Conservation (phyloP, 2,797 vertebrate genomes). For the Eidolon dupreanum region DNA sequence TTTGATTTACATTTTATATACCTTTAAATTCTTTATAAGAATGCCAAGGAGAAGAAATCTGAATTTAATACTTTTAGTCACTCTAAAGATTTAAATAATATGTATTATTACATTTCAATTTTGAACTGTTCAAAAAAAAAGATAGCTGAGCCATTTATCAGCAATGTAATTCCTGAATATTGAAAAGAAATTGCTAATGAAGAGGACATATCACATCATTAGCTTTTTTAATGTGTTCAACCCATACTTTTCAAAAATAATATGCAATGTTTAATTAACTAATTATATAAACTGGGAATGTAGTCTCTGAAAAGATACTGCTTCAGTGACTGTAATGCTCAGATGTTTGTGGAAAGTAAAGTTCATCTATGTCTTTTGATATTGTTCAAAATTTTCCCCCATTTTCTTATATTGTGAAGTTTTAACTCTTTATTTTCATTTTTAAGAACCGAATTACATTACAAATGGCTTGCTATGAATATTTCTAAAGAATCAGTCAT, state of each 20-base stretch:
- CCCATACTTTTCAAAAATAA: constrained; percentile 64
- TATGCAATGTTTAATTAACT: constrained; percentile 79
- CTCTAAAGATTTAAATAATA: not conserved
- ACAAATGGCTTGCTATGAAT: not conserved
- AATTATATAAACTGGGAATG: constrained; percentile 71
- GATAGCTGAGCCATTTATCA: constrained; percentile 50
- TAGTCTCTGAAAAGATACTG: constrained; percentile 39
- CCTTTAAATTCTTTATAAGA: not conserved
- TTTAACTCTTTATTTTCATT: not conserved
- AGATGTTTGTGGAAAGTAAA: constrained; percentile 45
- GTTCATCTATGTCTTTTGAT: not conserved
- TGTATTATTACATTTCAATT: not conserved
- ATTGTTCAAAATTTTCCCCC: not conserved
- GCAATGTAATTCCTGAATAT: not conserved
- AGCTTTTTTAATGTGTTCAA: constrained; percentile 61
- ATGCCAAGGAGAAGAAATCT: not conserved
- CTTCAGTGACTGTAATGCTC: not conserved
- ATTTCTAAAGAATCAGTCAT: not conserved
- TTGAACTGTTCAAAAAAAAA: not conserved
- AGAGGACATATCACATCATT: constrained; percentile 60
- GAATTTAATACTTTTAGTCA: not conserved
- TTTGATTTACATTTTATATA: not conserved
- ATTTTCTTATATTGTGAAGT: not conserved
- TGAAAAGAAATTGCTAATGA: constrained; percentile 74
- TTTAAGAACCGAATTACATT: constrained; percentile 36